Conservation (phyloP, 2,113 vertebrate genomes). For the Thamnaconus septentrionalis region DNA sequence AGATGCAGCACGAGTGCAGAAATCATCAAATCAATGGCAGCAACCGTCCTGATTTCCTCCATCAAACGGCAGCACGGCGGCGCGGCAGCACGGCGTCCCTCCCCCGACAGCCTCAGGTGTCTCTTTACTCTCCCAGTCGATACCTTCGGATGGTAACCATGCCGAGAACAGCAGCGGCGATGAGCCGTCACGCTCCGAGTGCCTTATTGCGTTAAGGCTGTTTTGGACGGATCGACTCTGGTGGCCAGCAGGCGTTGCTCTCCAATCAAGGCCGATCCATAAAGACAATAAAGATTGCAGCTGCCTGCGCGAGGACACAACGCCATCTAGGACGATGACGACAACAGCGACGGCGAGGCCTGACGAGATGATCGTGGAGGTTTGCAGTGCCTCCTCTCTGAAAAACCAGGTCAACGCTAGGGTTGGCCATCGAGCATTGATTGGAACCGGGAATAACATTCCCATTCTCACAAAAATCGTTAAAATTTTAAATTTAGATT, state of each 20-base stretch:
- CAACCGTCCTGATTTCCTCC: conserved; percentile 12
- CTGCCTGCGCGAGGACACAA: too few species aligned
- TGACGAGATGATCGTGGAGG: conserved; percentile 23
- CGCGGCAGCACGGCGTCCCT: too few species aligned
- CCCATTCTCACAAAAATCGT: too few species aligned
- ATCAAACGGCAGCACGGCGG: too few species aligned
- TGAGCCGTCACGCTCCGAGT: conserved; percentile 35
- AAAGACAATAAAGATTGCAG: background rate
- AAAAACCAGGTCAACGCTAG: too few species aligned
- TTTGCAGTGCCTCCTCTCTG: conserved; percentile 12
- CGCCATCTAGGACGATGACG: too few species aligned
- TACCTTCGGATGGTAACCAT: conserved; percentile 37
- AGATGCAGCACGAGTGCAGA: background rate
- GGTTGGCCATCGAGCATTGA: too few species aligned
- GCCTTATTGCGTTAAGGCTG: conserved; percentile 42
- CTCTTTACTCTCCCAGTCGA: conserved; percentile 55
- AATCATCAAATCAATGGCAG: conserved; percentile 33
- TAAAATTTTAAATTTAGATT: too few species aligned
- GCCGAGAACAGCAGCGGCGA: conserved; percentile 54
- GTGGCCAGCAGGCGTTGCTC: conserved; percentile 27
- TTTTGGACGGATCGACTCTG: conserved; percentile 53
- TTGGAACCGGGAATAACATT: too few species aligned
- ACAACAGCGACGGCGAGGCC: too few species aligned
- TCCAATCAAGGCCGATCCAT: conserved; percentile 39
- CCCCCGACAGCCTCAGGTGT: too few species aligned